Evolutionary conservation across 2,888 invertebrate genomes (phyloP), one percentile per base, ranked within the genome.

Genomic region (Lottia gigantea): DNA sequence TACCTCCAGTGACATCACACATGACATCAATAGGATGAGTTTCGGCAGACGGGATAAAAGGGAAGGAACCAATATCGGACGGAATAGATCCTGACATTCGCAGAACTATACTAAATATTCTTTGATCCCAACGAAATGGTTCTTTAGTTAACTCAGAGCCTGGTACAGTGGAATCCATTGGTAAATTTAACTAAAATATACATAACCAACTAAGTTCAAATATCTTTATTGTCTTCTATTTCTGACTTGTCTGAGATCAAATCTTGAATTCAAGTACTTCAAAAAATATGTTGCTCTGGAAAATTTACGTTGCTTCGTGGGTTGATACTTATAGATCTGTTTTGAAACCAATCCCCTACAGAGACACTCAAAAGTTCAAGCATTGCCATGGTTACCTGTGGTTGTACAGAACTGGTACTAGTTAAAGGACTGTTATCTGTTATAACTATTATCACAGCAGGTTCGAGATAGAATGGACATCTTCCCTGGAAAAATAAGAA

Each of bases 101-200:
- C 70, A 99, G 91, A 64, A 98, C 98, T 83, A 99, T 90, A 2
- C 97, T 95, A 90, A 98, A 99, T 74, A 99, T 91, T 80, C 98
- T 92, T 90, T 99, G 99, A 90, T 99, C 99, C 99, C 99, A 99
- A 78, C 99, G 92, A 89, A 98, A 99, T n/a, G 98, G 98, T 89
- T 99, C 98, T 82, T 96, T 93, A 3, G 98, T 98, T 88, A 99
- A 91, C 90, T 99, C 99, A 8, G 95, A 95, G 15, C 98, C 98
- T 62, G 97, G 97, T 83, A 97, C 95, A 61, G 95, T 80, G 12
- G 95, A 94, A 31, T 66, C 78, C 93, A 97, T 95, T 2, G 97
- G 97, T 81, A 97, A 89, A 86, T 94, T 95, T 80, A 96, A 93
- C 93, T 95, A 89, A 46, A 85, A 84, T 40, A 45, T 67, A 63